A percentile compares a stretch with the other conserved stretches of the same genome.
Conservation (phyloP, 2,888 invertebrate genomes). For the Resseliella maxima region DNA sequence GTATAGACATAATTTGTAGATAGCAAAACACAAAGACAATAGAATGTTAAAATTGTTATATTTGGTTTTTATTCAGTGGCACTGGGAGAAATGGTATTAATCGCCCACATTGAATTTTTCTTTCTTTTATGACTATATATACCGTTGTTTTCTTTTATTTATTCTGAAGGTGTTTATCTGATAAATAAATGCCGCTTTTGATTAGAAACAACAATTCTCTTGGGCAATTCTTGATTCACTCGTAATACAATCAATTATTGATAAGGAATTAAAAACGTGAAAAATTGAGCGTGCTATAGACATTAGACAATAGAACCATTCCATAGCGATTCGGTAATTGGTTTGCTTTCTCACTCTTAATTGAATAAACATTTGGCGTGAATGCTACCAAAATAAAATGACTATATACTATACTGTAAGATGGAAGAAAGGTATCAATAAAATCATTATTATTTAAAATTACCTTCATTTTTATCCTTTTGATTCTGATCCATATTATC, state of each 20-base stretch:
- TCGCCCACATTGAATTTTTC: not conserved
- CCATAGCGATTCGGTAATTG: not conserved
- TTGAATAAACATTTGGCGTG: not conserved
- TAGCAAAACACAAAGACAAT: not conserved
- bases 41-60: not conserved
- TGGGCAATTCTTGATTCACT: not conserved
- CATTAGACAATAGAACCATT: not conserved
- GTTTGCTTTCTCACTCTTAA: conserved; percentile 1
- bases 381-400: too few species aligned
- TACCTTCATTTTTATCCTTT: not conserved
- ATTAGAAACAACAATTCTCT: not conserved
- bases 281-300: not conserved
- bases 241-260: not conserved
- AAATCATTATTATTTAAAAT: not conserved
- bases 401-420: not conserved
- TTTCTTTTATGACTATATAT: not conserved
- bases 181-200: not conserved
- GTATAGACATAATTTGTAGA: not conserved
- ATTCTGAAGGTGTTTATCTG: not conserved
- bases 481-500: not conserved
- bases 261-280: not conserved
- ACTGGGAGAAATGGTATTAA: not conserved
- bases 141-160: not conserved
- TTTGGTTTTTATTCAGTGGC: not conserved
- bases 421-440: not conserved